phyloP scores from a whole-genome alignment of 1,140 invertebrate species.

The Papilio glaucus region DNA sequence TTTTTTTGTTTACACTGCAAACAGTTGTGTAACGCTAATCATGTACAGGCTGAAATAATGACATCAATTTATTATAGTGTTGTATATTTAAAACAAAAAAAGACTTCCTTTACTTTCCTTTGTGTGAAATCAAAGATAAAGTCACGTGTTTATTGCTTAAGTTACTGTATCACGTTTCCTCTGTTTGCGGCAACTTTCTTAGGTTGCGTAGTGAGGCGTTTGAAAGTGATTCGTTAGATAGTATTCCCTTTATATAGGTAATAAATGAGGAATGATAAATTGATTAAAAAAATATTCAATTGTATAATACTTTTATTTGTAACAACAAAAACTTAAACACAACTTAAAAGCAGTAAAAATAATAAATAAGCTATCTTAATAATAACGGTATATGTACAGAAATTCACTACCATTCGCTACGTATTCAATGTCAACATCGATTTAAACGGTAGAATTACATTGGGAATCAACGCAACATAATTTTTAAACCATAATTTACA shows the following conservation, averaged over 20 bases:
- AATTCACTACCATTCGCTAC: constrained; percentile 70
- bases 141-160: constrained; percentile 56
- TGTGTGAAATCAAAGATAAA: constrained; percentile 63
- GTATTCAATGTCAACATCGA: constrained; percentile 49
- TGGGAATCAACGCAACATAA: constrained; percentile 31
- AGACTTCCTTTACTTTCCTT: constrained; percentile 65
- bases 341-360: constrained; percentile 60
- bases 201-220: constrained; percentile 31
- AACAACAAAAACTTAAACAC: constrained; percentile 65
- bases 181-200: constrained; percentile 37
- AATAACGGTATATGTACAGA: constrained; percentile 72
- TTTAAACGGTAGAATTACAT: constrained; percentile 29
- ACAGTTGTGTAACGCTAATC: constrained; percentile 19
- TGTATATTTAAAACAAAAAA: constrained; percentile 43
- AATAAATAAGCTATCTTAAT: constrained; percentile 76
- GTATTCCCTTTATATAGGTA: constrained; percentile 3
- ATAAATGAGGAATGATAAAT: background rate
- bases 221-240: constrained; percentile 36
- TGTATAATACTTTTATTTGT: constrained; percentile 61
- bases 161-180: constrained; percentile 53
- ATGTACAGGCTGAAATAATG: constrained; percentile 39
- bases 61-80: constrained; percentile 36
- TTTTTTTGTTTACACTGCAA: constrained; percentile 37
- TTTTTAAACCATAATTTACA: constrained; percentile 6
- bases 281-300: constrained; percentile 28